Conservation (phyloP, 2,113 vertebrate species). For the Phrynosoma blainvillii region DNA sequence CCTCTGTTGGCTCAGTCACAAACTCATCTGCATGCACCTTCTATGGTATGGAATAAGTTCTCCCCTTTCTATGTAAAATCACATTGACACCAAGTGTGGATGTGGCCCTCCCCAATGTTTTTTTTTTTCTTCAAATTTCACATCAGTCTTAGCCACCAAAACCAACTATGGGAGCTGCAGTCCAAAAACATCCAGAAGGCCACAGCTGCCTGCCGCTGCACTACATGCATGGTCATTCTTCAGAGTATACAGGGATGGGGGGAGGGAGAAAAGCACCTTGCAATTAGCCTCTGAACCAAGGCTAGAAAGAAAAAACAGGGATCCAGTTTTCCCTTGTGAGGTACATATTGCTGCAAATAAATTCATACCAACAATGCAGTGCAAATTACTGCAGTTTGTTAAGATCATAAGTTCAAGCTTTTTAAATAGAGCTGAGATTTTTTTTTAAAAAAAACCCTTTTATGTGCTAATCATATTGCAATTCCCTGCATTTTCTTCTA, state of each 20-base stretch:
- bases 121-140: too few species aligned
- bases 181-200: too few species aligned
- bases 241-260: not conserved
- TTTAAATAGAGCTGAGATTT: not conserved
- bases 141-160: too few species aligned
- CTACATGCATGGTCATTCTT: not conserved
- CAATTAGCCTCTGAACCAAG: not conserved
- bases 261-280: not conserved
- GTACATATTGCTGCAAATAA: conserved; percentile 11
- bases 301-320: conserved; percentile 9
- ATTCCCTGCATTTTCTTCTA: not conserved
- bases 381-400: not conserved
- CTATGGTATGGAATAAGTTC: not conserved
- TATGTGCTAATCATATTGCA: not conserved
- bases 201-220: too few species aligned
- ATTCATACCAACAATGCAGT: conserved; percentile 8
- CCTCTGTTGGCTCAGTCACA: not conserved
- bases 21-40: not conserved
- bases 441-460: not conserved
- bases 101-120: not conserved
- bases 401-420: conserved; percentile 8
- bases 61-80: not conserved
- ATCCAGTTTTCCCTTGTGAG: conserved; percentile 23
- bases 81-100: not conserved
- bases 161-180: too few species aligned